Percentiles rank a stretch among this genome's conserved stretches.
Evolutionary conservation across 1,140 invertebrate genomes (phyloP).

Genomic region (Drosophila busckii): DNA sequence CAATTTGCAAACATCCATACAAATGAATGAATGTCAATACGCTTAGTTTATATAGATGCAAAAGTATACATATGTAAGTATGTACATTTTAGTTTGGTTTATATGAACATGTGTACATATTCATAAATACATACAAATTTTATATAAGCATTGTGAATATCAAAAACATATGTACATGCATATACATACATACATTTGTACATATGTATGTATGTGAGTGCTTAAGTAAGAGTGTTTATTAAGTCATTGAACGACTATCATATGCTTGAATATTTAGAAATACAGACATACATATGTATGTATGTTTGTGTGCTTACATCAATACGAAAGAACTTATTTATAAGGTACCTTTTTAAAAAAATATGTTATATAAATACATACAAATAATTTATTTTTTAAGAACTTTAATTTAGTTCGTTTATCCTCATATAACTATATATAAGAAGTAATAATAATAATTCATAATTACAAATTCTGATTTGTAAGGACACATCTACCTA

Average conservation of each 20-base stretch:
- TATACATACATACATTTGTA: background rate
- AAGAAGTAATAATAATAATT: too few species aligned
- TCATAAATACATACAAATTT: conserved; percentile 1
- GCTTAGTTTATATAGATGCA: background rate
- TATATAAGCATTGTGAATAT: background rate
- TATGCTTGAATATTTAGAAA: background rate
- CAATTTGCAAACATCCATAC: background rate
- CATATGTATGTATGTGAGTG: conserved; percentile 4
- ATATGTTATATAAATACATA: too few species aligned
- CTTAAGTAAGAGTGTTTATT: too few species aligned
- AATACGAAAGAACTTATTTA: too few species aligned
- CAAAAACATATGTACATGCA: conserved; percentile 1
- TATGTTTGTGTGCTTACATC: background rate
- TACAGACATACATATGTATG: conserved; percentile 1
- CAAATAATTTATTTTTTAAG: too few species aligned
- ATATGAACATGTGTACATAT: conserved; percentile 3
- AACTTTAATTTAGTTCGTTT: too few species aligned
- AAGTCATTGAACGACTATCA: too few species aligned
- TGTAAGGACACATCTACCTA: too few species aligned
- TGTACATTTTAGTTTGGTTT: too few species aligned
- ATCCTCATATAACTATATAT: too few species aligned
- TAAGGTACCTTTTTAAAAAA: too few species aligned
- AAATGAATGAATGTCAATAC: background rate
- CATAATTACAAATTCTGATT: too few species aligned
- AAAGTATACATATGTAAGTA: background rate